Evolutionary conservation across 2,888 invertebrate species (phyloP).

Genomic region (Pristionchus maxplancki): DNA sequence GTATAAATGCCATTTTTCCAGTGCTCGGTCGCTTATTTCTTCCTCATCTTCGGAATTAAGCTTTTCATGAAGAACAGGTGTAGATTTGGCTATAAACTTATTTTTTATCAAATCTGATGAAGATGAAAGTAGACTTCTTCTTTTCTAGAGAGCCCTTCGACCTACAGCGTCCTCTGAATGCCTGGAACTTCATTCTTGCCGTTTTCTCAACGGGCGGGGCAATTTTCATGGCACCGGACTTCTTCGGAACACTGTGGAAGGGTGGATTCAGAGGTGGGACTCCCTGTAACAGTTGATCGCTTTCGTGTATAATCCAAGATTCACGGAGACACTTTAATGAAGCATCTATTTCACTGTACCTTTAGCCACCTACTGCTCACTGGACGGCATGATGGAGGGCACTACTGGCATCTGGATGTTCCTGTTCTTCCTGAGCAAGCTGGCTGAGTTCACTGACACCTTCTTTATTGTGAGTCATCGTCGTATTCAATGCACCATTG

Average conservation of each 20-base stretch:
- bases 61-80: constrained; percentile 68
- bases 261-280: constrained; percentile 44
- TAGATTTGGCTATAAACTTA: no score
- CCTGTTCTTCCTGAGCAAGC: constrained; percentile 66
- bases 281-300: no score
- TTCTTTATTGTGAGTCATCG: constrained; percentile 62
- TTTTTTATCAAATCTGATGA: background rate
- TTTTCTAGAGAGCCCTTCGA: constrained; percentile 54
- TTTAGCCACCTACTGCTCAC: background rate
- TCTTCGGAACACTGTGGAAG: constrained; percentile 49
- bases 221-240: constrained; percentile 64
- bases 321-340: no score
- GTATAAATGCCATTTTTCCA: background rate
- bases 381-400: constrained; percentile 57
- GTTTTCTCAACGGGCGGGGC: constrained; percentile 73
- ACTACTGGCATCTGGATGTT: constrained; percentile 71
- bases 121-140: background rate
- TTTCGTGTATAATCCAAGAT: no score
- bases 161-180: constrained; percentile 66
- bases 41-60: constrained; percentile 73
- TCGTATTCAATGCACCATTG: no score
- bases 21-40: constrained; percentile 69
- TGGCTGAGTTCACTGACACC: constrained; percentile 69
- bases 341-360: no score
- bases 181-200: constrained; percentile 74